phyloP scores from a whole-genome alignment of 2,113 vertebrate genomes.

The Dasypus novemcinctus region DNA sequence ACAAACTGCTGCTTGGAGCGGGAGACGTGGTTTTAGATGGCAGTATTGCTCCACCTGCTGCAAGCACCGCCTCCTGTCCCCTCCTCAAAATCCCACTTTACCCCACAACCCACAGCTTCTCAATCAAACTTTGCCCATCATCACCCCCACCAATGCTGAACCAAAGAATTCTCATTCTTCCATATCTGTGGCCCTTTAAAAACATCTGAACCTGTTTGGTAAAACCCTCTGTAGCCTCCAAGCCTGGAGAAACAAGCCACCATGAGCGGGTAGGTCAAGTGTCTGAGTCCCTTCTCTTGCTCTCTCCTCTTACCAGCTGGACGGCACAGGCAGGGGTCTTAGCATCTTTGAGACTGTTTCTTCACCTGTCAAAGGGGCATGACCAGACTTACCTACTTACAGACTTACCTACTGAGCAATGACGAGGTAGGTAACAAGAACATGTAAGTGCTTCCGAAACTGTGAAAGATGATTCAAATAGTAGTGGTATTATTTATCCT shows the following conservation, averaged over 20 bases:
- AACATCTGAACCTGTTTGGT: not conserved
- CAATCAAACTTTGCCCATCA: not conserved
- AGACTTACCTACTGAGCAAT: not conserved
- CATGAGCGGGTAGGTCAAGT: not conserved
- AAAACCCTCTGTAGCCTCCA: not conserved
- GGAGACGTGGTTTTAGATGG: not conserved
- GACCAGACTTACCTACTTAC: not conserved
- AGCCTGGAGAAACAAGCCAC: not conserved
- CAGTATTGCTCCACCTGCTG: not conserved
- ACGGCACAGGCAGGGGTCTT: not conserved
- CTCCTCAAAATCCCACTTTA: not conserved
- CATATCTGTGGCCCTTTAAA: not conserved
- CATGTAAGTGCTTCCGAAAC: not conserved
- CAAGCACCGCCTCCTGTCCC: not conserved
- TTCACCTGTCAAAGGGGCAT: not conserved
- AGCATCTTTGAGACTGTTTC: not conserved
- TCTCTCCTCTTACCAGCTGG: not conserved
- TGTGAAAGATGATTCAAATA: not conserved
- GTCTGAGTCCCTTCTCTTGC: not conserved
- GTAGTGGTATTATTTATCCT: not conserved
- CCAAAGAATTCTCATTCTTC: not conserved
- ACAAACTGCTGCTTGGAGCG: not conserved
- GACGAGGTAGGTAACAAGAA: not conserved
- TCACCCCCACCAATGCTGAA: not conserved
- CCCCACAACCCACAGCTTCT: not conserved